A percentile compares a stretch with the other conserved stretches of the same genome.
Evolutionary conservation across 2,797 vertebrate species (phyloP).

Genomic region (Labeo calbasu): DNA sequence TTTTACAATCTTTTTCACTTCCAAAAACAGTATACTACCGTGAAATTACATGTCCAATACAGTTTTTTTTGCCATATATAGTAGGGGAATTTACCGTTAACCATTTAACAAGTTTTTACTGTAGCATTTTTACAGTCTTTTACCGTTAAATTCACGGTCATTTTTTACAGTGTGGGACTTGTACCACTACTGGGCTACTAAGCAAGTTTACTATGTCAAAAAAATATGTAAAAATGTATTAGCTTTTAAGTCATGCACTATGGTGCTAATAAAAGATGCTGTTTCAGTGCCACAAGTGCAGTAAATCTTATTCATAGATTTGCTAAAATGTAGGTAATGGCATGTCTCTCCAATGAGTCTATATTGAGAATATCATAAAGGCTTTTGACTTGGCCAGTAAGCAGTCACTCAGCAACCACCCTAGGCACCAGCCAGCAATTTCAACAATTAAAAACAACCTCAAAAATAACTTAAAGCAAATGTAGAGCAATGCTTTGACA

Average conservation of each 20-base stretch:
- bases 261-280: neutral
- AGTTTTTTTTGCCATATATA: no score
- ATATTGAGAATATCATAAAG: neutral
- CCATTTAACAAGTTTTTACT: no score
- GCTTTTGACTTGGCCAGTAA: neutral
- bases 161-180: neutral
- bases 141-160: no score
- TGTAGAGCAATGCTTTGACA: neutral
- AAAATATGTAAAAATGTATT: neutral
- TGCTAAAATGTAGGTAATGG: neutral
- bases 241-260: neutral
- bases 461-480: neutral
- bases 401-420: neutral
- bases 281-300: no score
- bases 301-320: neutral
- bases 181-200: neutral
- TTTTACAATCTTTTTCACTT: no score
- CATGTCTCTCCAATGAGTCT: neutral
- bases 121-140: no score
- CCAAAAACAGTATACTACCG: no score
- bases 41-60: no score
- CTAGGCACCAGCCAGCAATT: neutral
- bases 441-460: neutral
- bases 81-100: no score
- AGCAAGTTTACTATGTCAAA: neutral